Base-by-base conservation (phyloP, 2,888 invertebrate species). In the Drosophila suboccidentalis region DNA sequence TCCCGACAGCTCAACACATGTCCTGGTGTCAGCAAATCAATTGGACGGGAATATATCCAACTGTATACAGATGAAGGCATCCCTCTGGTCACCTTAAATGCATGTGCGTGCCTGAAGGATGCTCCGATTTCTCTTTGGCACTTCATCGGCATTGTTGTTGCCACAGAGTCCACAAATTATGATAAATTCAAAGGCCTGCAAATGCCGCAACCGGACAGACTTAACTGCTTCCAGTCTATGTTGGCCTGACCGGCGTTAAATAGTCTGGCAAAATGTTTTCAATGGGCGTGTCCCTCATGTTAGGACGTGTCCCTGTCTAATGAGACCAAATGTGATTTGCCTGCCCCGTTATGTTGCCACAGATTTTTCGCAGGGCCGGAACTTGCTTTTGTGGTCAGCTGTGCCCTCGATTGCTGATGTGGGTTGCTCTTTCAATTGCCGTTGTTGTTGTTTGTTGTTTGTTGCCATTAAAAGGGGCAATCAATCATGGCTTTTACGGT, bases 11-110 rank as follows among this genome's bases (percentile, higher is more conserved):
- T 70, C 44, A 68, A 78, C 78, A 78, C 62, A 57, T 74, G 71
- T 78, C 49, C 63, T 32, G 58, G 54, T 70, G 71, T 51, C 74
- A 49, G 62, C 57, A 74, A 67, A 71, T 83, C 83, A 80, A 83
- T 80, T 71, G 36, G 4, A n/a, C n/a, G 9, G 9, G 67, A 47
- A 50, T 63, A 39, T 53, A 55, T 58, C 15, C 43, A 32, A n/a
- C 51, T 39, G 19, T 39, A 26, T 32, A 51, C 61, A 46, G 29
- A 22, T 36, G 22, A 59, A 26, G 8, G 6, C 26, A 38, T 17
- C 13, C 15, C 53, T 26, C 10, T 29, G 53, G 53, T 38, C 34
- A 39, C 43, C 43, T 59, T 55, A 36, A 62, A 58, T 50, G 61
- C 41, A 29, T 15, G 1, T 44, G 39, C 54, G 57, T 58, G 49